Conservation (phyloP, 2,888 invertebrate species). For the Trachelus tabidus region DNA sequence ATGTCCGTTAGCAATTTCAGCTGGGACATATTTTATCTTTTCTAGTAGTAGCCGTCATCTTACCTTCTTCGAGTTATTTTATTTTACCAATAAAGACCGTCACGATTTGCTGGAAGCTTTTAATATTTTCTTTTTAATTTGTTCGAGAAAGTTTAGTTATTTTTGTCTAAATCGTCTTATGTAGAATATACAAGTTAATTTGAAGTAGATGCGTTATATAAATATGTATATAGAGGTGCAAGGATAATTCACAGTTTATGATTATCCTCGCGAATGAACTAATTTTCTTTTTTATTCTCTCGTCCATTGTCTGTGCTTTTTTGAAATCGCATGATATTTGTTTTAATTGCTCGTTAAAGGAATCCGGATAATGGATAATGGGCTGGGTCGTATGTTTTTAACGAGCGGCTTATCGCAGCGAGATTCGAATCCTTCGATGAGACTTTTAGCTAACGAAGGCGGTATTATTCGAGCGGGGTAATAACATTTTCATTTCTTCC, state of each 20-base stretch:
- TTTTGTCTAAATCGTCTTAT: too few species aligned
- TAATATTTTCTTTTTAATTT: not conserved
- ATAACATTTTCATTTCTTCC: slow-evolving; percentile 18
- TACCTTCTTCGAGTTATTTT: not conserved
- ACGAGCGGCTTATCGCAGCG: not conserved
- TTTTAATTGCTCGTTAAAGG: not conserved
- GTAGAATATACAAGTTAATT: too few species aligned
- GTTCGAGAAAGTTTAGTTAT: too few species aligned
- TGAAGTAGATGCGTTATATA: too few species aligned
- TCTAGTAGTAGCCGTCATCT: not conserved
- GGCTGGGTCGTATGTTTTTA: not conserved
- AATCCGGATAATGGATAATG: not conserved
- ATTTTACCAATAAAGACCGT: not conserved
- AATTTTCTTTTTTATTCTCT: not conserved
- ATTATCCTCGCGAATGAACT: not conserved
- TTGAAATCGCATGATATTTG: not conserved
- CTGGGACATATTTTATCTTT: not conserved
- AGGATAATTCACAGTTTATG: not conserved
- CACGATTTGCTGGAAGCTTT: not conserved
- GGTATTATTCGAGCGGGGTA: slow-evolving; percentile 9
- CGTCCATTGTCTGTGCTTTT: not conserved
- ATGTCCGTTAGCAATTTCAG: not conserved
- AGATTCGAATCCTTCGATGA: not conserved
- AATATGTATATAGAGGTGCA: not conserved
- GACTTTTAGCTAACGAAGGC: slow-evolving; percentile 16